These are phyloP conservation scores for Boloria selene DNA, from an alignment of 2,888 invertebrate genomes.

Conservation along the genomic window DNA sequence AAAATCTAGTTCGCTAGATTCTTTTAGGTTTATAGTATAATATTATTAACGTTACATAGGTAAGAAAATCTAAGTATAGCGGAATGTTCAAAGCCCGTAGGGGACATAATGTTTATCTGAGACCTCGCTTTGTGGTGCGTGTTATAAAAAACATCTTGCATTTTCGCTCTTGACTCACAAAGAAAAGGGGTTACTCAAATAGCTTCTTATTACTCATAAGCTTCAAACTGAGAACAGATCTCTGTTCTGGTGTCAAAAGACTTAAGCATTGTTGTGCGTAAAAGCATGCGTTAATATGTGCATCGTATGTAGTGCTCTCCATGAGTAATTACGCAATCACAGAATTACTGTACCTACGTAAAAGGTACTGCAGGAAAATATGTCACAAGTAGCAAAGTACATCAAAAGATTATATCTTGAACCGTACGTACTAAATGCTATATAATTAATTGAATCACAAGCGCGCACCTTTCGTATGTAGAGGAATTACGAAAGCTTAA, in stretches of 20 bases:
- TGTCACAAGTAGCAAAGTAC: neutral
- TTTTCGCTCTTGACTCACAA: slow-evolving; percentile 16
- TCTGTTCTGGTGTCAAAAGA: slow-evolving; percentile 22
- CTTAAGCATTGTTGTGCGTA: slow-evolving; percentile 21
- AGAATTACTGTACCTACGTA: slow-evolving; percentile 8
- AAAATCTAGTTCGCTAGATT: too few species aligned
- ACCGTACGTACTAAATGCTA: neutral
- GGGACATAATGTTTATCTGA: neutral
- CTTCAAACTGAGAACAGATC: slow-evolving; percentile 12
- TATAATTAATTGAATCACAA: slow-evolving; percentile 3
- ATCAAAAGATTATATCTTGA: neutral
- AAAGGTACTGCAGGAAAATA: neutral
- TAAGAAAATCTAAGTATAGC: too few species aligned
- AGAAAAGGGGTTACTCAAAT: slow-evolving; percentile 17
- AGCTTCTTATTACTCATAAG: slow-evolving; percentile 15
- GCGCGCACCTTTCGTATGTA: too few species aligned
- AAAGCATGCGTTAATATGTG: slow-evolving; percentile 15
- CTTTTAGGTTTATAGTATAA: too few species aligned
- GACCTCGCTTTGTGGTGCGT: slow-evolving; percentile 10
- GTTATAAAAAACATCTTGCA: slow-evolving; percentile 14
- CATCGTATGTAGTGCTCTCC: neutral
- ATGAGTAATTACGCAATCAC: slow-evolving; percentile 12
- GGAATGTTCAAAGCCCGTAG: neutral
- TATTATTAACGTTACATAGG: too few species aligned
- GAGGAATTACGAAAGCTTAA: too few species aligned